Evolutionary conservation across 2,888 invertebrate genomes (phyloP).

Genomic region (Nasonia oneida): DNA sequence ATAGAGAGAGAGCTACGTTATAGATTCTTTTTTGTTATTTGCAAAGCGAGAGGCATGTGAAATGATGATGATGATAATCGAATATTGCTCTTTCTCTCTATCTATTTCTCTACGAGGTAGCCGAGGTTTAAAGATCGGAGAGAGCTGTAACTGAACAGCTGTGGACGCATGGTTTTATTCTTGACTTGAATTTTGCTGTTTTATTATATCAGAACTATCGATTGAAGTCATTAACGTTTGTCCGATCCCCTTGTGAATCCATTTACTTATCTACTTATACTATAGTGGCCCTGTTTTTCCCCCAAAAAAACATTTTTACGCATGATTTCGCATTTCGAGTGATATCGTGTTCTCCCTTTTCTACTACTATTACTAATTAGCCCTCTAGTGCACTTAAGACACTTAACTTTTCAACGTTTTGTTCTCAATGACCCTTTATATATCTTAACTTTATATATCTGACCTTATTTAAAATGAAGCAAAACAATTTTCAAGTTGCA

Average conservation of each 20-base stretch:
- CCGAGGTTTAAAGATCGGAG: conserved; percentile 29
- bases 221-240: conserved; percentile 57
- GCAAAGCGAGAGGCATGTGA: conserved; percentile 52
- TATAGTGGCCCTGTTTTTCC: conserved; percentile 23
- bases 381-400: conserved; percentile 53
- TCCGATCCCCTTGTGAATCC: conserved; percentile 30
- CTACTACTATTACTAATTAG: conserved; percentile 51
- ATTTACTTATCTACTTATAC: conserved; percentile 33
- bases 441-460: conserved; percentile 30
- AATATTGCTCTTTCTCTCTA: conserved; percentile 50
- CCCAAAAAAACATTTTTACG: conserved; percentile 32
- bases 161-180: conserved; percentile 61
- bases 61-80: conserved; percentile 22
- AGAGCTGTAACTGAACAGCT: conserved; percentile 50
- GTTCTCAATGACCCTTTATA: conserved; percentile 38
- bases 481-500: conserved; percentile 23
- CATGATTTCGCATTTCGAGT: conserved; percentile 62
- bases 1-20: conserved; percentile 36
- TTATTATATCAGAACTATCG: conserved; percentile 49
- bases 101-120: conserved; percentile 38
- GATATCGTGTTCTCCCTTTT: conserved; percentile 58
- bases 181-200: conserved; percentile 58
- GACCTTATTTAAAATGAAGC: conserved; percentile 20
- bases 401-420: conserved; percentile 50
- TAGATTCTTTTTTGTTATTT: conserved; percentile 42